Conservation (phyloP, 2,888 invertebrate species). For the Archips crataeganus region DNA sequence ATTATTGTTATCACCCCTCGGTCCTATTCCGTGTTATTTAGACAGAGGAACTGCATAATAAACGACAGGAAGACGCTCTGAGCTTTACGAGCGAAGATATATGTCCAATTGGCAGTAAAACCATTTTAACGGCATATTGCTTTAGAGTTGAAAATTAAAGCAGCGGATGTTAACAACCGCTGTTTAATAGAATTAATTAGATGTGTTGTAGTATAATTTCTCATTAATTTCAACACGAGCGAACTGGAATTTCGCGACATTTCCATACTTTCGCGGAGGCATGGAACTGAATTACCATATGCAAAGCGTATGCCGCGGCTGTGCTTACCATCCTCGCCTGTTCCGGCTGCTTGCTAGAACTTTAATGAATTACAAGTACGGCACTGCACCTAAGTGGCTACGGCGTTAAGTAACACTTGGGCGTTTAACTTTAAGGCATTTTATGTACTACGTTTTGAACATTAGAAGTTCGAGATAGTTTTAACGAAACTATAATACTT, state of each 20-base stretch:
- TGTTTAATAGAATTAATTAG: slow-evolving; percentile 71
- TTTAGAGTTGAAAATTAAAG: slow-evolving; percentile 70
- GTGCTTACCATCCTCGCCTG: slow-evolving; percentile 31
- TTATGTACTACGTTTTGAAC: too few species aligned
- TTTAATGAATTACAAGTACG: slow-evolving; percentile 17
- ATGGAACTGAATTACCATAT: slow-evolving; percentile 64
- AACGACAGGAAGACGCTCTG: slow-evolving; percentile 69
- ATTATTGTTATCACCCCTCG: slow-evolving; percentile 43
- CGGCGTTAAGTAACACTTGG: too few species aligned
- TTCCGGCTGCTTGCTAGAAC: slow-evolving; percentile 26
- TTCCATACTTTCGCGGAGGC: slow-evolving; percentile 64
- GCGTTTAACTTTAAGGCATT: too few species aligned
- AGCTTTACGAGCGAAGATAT: slow-evolving; percentile 73
- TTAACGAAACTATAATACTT: too few species aligned
- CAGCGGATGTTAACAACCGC: slow-evolving; percentile 61
- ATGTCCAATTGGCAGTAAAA: slow-evolving; percentile 72
- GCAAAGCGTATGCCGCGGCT: slow-evolving; percentile 52
- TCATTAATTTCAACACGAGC: slow-evolving; percentile 72
- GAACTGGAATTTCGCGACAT: slow-evolving; percentile 59
- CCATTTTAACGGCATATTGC: slow-evolving; percentile 73
- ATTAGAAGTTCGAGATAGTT: too few species aligned
- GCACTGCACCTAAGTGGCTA: not conserved
- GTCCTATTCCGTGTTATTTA: slow-evolving; percentile 53
- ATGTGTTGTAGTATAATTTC: slow-evolving; percentile 67
- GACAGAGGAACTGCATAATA: slow-evolving; percentile 65